phyloP scores from a whole-genome alignment of 2,113 vertebrate genomes.

The Morone saxatilis region DNA sequence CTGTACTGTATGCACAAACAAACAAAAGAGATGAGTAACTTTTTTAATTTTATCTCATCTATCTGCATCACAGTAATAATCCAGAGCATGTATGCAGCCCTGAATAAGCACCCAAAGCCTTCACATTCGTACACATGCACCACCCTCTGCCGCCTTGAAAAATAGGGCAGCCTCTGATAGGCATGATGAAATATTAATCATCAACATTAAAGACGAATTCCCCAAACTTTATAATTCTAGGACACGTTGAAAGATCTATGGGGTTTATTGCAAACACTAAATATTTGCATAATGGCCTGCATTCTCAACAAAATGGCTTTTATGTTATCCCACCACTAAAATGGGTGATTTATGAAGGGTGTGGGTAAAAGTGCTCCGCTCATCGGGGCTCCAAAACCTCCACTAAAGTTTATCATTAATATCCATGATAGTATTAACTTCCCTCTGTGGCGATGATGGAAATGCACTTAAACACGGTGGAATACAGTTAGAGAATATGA shows the following conservation, averaged over 20 bases:
- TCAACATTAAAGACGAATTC: conserved; percentile 80
- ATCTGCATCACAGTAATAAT: conserved; percentile 40
- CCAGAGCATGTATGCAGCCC: conserved; percentile 12
- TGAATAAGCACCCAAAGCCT: conserved; percentile 38
- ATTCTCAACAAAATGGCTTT: conserved; percentile 79
- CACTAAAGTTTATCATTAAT: conserved; percentile 76
- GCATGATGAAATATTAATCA: conserved; percentile 82
- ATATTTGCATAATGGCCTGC: conserved; percentile 81
- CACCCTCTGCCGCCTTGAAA: conserved; percentile 60
- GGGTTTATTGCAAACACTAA: conserved; percentile 79
- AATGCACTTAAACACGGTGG: conserved; percentile 74
- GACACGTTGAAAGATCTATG: conserved; percentile 77
- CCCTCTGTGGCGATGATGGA: conserved; percentile 73
- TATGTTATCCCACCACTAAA: conserved; percentile 70
- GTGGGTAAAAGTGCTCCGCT: conserved; percentile 65
- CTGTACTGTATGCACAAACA: conserved; percentile 28
- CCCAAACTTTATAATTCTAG: conserved; percentile 79
- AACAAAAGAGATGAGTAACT: conserved; percentile 19
- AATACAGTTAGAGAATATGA: conserved; percentile 72
- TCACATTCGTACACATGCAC: conserved; percentile 38
- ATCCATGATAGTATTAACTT: conserved; percentile 76
- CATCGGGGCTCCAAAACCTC: conserved; percentile 66
- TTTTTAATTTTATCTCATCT: conserved; percentile 12
- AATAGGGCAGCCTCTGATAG: conserved; percentile 76
- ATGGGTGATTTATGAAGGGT: conserved; percentile 76